Evolutionary conservation across 2,797 vertebrate genomes (phyloP), one percentile per base, ranked within the genome.

Genomic region (Molothrus aeneus): DNA sequence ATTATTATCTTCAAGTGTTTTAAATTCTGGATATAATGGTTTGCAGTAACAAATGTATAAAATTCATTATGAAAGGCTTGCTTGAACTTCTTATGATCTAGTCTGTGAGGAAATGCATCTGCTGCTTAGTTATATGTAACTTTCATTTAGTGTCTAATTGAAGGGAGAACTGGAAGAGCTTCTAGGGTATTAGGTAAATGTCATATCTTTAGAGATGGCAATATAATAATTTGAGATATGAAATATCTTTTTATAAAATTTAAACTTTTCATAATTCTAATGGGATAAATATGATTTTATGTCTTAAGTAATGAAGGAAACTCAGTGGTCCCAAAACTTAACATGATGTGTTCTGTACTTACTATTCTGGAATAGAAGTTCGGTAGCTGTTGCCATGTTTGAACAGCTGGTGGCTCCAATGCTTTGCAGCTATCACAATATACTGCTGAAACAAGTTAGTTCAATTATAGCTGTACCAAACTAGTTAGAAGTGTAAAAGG

Each of bases 361-460:
- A 48, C 40, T 72, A 6, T 40, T 69, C 40, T 48, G 79, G 11
- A 63, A 61, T 31, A 50, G 32, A 63, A 88, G 22, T 66, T 50
- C 84, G 34, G 71, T 80, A 70, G 96, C 88, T 96, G 91, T 97
- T 98, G 96, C 97, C 74, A 20, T 94, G 78, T 98, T 96, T 97
- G 98, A 97, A 98, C 97, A 98, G 97, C 96, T 98, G 97, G 98
- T 98, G 98, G 97, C 97, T 98, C 98, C 96, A 97, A 7, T 92
- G 97, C 97, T 96, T 97, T 97, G 86, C 97, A 96, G n/a, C 95
- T 97, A 94, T 94, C 54, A 53, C 10, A 54, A 26, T 65, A 28
- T 56, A 86, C 63, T 79, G 66, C 70, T 45, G 80, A 77, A 96
- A 78, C 43, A 91, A 81, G 54, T 57, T 60, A 54, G 54, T 64